These are phyloP conservation scores for Zygaena filipendulae DNA, from an alignment of 2,888 invertebrate genomes.

Conservation along the genomic window DNA sequence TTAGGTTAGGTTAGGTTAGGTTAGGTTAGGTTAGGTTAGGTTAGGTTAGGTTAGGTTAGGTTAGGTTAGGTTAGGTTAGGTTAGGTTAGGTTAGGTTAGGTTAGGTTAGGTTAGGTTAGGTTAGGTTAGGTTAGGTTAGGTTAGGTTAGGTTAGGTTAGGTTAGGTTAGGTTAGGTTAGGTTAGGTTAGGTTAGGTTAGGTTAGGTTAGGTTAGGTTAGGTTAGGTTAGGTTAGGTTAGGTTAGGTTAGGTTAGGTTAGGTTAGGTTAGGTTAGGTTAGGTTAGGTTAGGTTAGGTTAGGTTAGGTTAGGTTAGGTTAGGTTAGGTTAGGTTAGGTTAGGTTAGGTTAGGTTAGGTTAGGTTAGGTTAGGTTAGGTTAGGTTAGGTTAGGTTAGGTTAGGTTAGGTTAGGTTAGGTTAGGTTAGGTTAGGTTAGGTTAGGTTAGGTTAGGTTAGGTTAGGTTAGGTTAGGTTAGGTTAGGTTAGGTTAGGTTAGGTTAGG, in stretches of 20 bases:
- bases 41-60: conserved; percentile 2
- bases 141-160: conserved; percentile 13
- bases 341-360: no score
- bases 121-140: conserved; percentile 14
- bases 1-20: conserved; percentile 6
- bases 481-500: conserved; percentile 16
- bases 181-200: conserved; percentile 10
- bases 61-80: conserved; percentile 1
- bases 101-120: conserved; percentile 4
- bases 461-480: conserved; percentile 15
- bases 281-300: conserved; percentile 5
- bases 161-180: conserved; percentile 11
- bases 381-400: conserved; percentile 1
- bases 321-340: no score
- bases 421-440: conserved; percentile 14
- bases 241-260: no score
- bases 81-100: conserved; percentile 1
- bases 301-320: conserved; percentile 5
- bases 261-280: conserved; percentile 6
- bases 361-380: conserved; percentile 4
- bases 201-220: conserved; percentile 8
- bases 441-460: conserved; percentile 17
- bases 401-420: conserved; percentile 15
- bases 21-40: conserved; percentile 6
- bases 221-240: conserved; percentile 4